These are phyloP conservation scores for Harpagifer antarcticus DNA, from an alignment of 2,797 vertebrate species.

Conservation along the genomic window DNA sequence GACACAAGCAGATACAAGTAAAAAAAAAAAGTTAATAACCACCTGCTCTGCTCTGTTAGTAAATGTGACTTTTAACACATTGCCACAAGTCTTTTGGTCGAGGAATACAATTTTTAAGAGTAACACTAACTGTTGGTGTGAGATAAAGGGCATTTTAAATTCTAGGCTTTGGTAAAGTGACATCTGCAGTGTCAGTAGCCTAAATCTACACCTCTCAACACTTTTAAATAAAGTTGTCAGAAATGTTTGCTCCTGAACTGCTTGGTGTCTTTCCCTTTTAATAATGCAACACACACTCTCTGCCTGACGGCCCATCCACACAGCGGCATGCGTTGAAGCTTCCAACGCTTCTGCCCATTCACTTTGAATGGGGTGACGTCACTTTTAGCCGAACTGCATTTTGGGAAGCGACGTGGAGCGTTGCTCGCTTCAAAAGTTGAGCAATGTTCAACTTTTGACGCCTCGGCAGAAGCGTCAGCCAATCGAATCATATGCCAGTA, in stretches of 20 bases:
- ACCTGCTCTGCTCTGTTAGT: conserved; percentile 7
- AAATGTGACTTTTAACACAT: not conserved
- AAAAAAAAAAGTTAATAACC: not conserved
- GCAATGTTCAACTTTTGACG: too few species aligned
- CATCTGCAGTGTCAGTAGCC: conserved; percentile 9
- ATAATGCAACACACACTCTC: conserved; percentile 27
- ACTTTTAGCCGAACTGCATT: too few species aligned
- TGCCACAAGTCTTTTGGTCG: not conserved
- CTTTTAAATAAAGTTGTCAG: conserved; percentile 18
- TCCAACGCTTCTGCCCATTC: too few species aligned
- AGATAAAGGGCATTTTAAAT: not conserved
- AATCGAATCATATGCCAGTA: too few species aligned
- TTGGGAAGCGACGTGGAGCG: too few species aligned
- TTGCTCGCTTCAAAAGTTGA: too few species aligned
- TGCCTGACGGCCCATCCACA: too few species aligned
- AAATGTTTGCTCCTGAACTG: not conserved
- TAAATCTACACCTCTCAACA: conserved; percentile 9
- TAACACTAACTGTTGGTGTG: not conserved
- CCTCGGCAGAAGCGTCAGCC: too few species aligned
- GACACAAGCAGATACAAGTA: conserved; percentile 2
- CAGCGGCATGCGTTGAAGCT: too few species aligned
- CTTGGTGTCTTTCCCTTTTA: conserved; percentile 10
- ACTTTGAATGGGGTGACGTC: too few species aligned
- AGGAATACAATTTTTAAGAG: not conserved
- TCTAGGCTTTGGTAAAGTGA: not conserved